These are phyloP conservation scores for Tympanoctomys barrerae DNA, from an alignment of 2,797 vertebrate species.

Conservation along the genomic window DNA sequence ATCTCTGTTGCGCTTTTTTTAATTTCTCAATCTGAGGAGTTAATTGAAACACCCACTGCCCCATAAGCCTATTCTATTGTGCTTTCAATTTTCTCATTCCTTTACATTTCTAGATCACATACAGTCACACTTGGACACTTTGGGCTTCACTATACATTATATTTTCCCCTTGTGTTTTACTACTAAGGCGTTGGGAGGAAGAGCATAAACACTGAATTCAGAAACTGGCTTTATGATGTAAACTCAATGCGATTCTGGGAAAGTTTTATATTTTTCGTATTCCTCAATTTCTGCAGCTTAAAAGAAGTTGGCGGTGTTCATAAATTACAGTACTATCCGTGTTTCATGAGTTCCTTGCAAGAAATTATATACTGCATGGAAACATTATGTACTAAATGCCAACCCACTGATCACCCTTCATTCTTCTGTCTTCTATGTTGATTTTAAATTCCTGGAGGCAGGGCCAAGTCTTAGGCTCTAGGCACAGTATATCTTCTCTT, in stretches of 20 bases:
- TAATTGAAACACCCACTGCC: neutral
- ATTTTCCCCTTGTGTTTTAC: neutral
- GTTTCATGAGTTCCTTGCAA: neutral
- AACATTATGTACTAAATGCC: neutral
- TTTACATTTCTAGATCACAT: conserved; percentile 39
- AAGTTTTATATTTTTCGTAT: neutral
- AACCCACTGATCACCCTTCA: neutral
- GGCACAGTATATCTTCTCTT: neutral
- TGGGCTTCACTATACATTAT: neutral
- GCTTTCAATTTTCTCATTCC: conserved; percentile 16
- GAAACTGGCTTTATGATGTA: neutral
- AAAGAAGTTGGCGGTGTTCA: neutral
- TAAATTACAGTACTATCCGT: neutral
- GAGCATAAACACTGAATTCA: neutral
- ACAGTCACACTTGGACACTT: neutral
- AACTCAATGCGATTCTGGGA: neutral
- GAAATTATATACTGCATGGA: neutral
- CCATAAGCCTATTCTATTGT: neutral
- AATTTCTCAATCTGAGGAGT: neutral
- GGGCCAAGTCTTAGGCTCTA: neutral
- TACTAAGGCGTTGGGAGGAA: neutral
- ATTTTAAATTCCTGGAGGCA: neutral
- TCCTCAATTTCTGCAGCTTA: neutral
- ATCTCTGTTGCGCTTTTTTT: neutral
- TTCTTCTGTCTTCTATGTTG: neutral